Evolutionary conservation across 2,888 invertebrate genomes (phyloP).

Genomic region (Linyphia triangularis): DNA sequence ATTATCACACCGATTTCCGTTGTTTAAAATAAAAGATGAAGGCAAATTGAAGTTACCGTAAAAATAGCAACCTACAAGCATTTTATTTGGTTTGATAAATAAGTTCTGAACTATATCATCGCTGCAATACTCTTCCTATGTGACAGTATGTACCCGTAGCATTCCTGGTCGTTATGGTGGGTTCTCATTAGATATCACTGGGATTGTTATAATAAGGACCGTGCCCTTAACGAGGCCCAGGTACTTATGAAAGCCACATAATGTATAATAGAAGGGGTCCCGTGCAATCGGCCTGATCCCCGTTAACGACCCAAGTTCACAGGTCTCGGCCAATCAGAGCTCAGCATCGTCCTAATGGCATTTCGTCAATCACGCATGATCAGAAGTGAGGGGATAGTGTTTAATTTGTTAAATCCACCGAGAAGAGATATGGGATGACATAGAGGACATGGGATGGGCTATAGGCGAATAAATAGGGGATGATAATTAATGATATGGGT

Average conservation of each 20-base stretch:
- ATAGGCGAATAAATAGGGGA: too few species aligned
- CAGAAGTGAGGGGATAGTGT: slow-evolving; percentile 8
- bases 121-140: too few species aligned
- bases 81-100: too few species aligned
- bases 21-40: too few species aligned
- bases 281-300: slow-evolving; percentile 5
- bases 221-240: slow-evolving; percentile 10
- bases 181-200: slow-evolving; percentile 3
- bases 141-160: background rate
- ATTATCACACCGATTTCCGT: too few species aligned
- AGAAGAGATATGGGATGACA: too few species aligned
- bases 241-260: slow-evolving; percentile 49
- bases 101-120: too few species aligned
- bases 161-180: background rate
- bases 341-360: slow-evolving; percentile 40
- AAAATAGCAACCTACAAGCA: too few species aligned
- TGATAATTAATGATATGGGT: too few species aligned
- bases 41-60: too few species aligned
- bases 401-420: too few species aligned
- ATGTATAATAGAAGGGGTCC: slow-evolving; percentile 29
- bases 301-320: slow-evolving; percentile 52
- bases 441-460: too few species aligned
- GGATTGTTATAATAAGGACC: background rate
- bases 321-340: slow-evolving; percentile 58
- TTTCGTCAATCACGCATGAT: slow-evolving; percentile 29